Percentiles rank a stretch among this genome's conserved stretches.
Evolutionary conservation across 2,113 vertebrate species (phyloP).

Genomic region (Nesogale talazaci): DNA sequence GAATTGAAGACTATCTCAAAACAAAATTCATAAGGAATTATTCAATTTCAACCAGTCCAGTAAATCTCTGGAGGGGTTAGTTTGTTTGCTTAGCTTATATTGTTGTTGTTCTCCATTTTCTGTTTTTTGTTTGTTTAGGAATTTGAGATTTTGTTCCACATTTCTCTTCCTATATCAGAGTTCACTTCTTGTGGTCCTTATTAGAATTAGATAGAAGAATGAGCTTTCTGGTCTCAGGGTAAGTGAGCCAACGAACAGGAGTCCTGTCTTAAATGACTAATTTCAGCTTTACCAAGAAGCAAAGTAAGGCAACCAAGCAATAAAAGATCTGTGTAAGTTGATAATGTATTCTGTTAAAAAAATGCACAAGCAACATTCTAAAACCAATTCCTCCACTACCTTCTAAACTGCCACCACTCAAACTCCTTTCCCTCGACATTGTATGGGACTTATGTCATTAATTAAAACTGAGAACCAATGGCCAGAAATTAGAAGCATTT

Average conservation of each 20-base stretch:
- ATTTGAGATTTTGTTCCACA: neutral
- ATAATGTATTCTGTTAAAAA: neutral
- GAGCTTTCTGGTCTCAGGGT: neutral
- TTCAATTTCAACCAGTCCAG: too few relatives aligned
- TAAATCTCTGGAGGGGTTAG: too few relatives aligned
- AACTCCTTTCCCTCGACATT: constrained; percentile 55
- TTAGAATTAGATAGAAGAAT: neutral
- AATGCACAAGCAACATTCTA: accelerated
- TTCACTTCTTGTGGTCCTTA: neutral
- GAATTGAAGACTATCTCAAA: too few relatives aligned
- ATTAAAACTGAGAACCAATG: constrained; percentile 64
- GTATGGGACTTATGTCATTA: constrained; percentile 69
- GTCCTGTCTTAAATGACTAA: neutral
- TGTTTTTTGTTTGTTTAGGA: neutral
- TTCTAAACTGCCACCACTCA: constrained; percentile 17
- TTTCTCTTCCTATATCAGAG: neutral
- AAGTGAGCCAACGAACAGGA: neutral
- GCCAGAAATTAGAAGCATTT: constrained; percentile 75
- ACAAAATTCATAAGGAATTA: too few relatives aligned
- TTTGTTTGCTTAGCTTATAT: too few relatives aligned
- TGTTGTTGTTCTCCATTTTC: too few relatives aligned
- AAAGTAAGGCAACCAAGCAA: neutral
- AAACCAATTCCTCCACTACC: constrained; percentile 60
- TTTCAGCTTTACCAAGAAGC: neutral
- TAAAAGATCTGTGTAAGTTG: neutral